Base-by-base conservation (phyloP, 2,797 vertebrate species). In the Callimico goeldii region DNA sequence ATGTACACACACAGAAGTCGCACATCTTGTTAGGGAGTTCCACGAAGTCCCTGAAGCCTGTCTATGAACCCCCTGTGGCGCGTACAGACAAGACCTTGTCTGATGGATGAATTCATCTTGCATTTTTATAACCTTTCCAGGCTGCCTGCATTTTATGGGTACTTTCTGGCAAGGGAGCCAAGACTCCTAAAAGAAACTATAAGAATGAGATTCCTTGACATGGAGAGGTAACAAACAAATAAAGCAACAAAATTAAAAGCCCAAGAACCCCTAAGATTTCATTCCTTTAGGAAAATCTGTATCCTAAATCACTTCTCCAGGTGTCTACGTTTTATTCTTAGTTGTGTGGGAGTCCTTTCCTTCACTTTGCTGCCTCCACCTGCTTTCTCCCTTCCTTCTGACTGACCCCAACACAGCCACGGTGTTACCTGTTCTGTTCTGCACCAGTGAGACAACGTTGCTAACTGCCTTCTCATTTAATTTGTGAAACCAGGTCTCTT, bases 81-180 rank as follows among this genome's bases (percentile, higher is more conserved):
- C 9, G 80, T 13, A 36, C 41, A 96, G 52, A 79, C 43, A 55
- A 41, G 4, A 43, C 46, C 87, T 81, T 77, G 55, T 76, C 55
- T 88, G 84, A 88, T 33, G 50, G 85, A 90, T 97, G 90, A 88
- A 90, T 48, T 96, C 88, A 90, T 92, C 94, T 88, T 86, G 39
- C 58, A 72, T 90, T 97, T 97, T 94, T 88, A 95, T 88, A 94
- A 85, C 55, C 85, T 96, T 83, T 95, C 73, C 24, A 61, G 50
- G 39, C 61, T 5, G 10, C 72, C 73, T 95, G 83, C 12, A 41
- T 93, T 96, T 95, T 97, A 96, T 94, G 79, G 85, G 19, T 75
- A 55, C 4, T 48, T 94, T 94, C 94, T 89, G 87, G 87, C 67
- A 93, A 93, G 33, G 58, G 9, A 93, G 79, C 67, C 73, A 91